phyloP scores from a whole-genome alignment of 2,888 invertebrate genomes.

The Creontiades dilutus region DNA sequence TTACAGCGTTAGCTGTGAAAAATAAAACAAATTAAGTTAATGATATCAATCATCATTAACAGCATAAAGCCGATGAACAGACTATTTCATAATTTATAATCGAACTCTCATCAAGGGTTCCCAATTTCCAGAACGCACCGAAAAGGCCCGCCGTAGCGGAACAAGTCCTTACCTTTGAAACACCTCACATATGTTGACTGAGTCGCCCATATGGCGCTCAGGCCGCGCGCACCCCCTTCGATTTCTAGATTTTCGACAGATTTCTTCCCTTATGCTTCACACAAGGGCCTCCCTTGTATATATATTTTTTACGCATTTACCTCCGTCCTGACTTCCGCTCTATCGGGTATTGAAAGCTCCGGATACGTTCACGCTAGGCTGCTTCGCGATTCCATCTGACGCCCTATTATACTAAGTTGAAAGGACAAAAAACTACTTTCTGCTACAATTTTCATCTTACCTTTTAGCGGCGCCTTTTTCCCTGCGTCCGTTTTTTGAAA shows the following conservation, averaged over 20 bases:
- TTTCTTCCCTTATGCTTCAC: slow-evolving; percentile 29
- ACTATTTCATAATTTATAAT: too few relatives aligned
- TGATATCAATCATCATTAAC: too few relatives aligned
- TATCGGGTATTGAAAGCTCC: slow-evolving; percentile 23
- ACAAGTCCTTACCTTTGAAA: slow-evolving; percentile 30
- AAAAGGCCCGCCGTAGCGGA: neutral
- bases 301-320: slow-evolving; percentile 2
- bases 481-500: neutral
- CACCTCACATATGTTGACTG: slow-evolving; percentile 43
- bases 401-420: neutral
- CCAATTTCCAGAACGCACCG: neutral
- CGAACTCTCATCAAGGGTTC: too few relatives aligned
- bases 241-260: slow-evolving; percentile 51
- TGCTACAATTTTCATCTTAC: neutral
- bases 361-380: slow-evolving; percentile 49
- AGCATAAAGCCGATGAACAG: too few relatives aligned
- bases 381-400: slow-evolving; percentile 43
- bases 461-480: neutral
- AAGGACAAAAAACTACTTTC: neutral
- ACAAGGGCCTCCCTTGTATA: slow-evolving; percentile 29
- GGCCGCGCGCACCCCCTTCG: slow-evolving; percentile 30
- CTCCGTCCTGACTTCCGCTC: neutral
- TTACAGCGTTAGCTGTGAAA: too few relatives aligned
- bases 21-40: too few relatives aligned
- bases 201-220: slow-evolving; percentile 45